These are phyloP conservation scores for Gymnocheta viridis DNA, from an alignment of 2,888 invertebrate genomes.

Conservation along the genomic window DNA sequence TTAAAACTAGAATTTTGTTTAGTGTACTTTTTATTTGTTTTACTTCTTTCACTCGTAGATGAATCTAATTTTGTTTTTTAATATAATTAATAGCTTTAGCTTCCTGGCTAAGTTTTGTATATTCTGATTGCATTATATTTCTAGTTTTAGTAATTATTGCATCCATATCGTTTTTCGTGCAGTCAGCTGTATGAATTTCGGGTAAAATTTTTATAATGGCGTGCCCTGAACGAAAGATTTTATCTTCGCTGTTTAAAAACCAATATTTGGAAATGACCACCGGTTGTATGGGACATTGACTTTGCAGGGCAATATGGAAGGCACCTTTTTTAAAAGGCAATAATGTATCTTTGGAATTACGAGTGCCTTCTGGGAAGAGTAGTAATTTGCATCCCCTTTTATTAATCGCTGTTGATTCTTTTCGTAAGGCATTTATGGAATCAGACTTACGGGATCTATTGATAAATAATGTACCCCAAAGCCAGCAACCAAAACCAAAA, in stretches of 20 bases:
- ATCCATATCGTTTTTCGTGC: conserved; percentile 85
- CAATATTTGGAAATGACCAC: conserved; percentile 93
- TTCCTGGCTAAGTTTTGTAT: conserved; percentile 83
- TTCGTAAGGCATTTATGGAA: conserved; percentile 88
- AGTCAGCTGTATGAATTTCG: conserved; percentile 86
- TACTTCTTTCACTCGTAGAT: conserved; percentile 12
- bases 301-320: conserved; percentile 94
- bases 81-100: conserved; percentile 70
- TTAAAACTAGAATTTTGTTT: conserved; percentile 53
- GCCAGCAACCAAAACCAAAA: conserved; percentile 92
- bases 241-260: conserved; percentile 85
- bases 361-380: conserved; percentile 96
- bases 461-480: conserved; percentile 95
- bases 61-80: conserved; percentile 71
- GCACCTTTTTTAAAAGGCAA: conserved; percentile 97
- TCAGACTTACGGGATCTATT: conserved; percentile 88
- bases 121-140: conserved; percentile 86
- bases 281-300: conserved; percentile 93
- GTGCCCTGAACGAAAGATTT: conserved; percentile 87
- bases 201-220: conserved; percentile 89
- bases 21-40: conserved; percentile 1
- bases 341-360: conserved; percentile 89
- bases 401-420: conserved; percentile 86
- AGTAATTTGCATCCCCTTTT: conserved; percentile 88
- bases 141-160: conserved; percentile 86